These are phyloP conservation scores for Drosophila sucinea DNA, from an alignment of 1,140 invertebrate genomes.

Conservation along the genomic window DNA sequence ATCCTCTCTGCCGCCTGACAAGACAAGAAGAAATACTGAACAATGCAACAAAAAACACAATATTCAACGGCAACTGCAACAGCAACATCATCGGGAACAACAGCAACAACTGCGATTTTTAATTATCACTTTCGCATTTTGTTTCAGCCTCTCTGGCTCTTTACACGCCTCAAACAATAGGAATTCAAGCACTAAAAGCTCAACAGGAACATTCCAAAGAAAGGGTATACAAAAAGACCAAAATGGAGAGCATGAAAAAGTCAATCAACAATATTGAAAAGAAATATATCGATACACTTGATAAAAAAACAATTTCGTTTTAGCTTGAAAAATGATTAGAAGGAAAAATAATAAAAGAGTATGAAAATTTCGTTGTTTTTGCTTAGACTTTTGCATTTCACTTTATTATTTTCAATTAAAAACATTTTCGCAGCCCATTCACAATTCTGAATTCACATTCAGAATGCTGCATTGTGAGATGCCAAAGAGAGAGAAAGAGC, in stretches of 20 bases:
- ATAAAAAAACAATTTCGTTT: too few relatives aligned
- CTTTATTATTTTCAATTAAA: conserved; percentile 82
- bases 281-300: too few relatives aligned
- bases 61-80: conserved; percentile 24
- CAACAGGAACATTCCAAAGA: not conserved
- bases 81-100: conserved; percentile 30
- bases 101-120: conserved; percentile 63
- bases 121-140: conserved; percentile 76
- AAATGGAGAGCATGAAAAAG: not conserved
- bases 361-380: not conserved
- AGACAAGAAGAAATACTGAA: conserved; percentile 56
- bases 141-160: conserved; percentile 17
- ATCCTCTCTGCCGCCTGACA: conserved; percentile 39
- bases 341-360: conserved; percentile 22
- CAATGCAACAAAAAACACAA: conserved; percentile 56
- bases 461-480: conserved; percentile 44
- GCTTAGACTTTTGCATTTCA: conserved; percentile 51
- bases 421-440: conserved; percentile 75
- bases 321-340: not conserved
- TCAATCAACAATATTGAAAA: not conserved
- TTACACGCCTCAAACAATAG: conserved; percentile 32
- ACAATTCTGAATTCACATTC: conserved; percentile 49
- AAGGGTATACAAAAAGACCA: conserved; percentile 22
- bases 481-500: conserved; percentile 35
- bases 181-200: conserved; percentile 1